Evolutionary conservation across 2,888 invertebrate genomes (phyloP).

Genomic region (Coremacera marginata): DNA sequence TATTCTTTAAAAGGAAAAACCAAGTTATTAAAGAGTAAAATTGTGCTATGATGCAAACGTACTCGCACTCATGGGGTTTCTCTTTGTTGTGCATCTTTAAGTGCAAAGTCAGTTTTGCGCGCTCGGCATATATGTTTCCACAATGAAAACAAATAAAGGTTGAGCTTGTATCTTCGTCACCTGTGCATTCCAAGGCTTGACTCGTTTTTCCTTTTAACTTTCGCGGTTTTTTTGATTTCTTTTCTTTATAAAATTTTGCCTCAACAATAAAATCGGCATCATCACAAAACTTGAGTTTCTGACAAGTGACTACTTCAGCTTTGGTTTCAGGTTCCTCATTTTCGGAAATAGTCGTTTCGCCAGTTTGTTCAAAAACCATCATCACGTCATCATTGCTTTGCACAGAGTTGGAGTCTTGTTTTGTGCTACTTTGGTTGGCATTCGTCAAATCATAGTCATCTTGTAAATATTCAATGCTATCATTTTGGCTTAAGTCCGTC

Average conservation of each 20-base stretch:
- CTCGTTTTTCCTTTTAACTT: background rate
- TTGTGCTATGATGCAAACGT: slow-evolving; percentile 38
- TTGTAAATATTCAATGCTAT: slow-evolving; percentile 27
- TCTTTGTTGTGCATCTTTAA: slow-evolving; percentile 60
- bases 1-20: slow-evolving; percentile 17
- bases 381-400: background rate
- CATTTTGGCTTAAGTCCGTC: slow-evolving; percentile 21
- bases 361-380: background rate
- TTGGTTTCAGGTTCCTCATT: background rate
- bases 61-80: slow-evolving; percentile 66
- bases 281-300: background rate
- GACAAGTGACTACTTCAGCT: background rate
- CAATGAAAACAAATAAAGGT: slow-evolving; percentile 60
- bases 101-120: slow-evolving; percentile 60
- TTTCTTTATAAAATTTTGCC: background rate
- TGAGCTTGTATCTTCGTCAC: background rate
- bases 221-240: background rate
- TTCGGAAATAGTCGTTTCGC: background rate
- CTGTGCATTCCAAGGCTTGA: background rate
- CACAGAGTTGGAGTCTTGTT: background rate
- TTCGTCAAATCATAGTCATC: slow-evolving; percentile 1
- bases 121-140: slow-evolving; percentile 60
- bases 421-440: background rate
- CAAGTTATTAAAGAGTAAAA: background rate
- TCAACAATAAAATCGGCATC: background rate